Evolutionary conservation across 2,113 vertebrate species (phyloP), one percentile per base, ranked within the genome.

Genomic region (Trogon melanurus): DNA sequence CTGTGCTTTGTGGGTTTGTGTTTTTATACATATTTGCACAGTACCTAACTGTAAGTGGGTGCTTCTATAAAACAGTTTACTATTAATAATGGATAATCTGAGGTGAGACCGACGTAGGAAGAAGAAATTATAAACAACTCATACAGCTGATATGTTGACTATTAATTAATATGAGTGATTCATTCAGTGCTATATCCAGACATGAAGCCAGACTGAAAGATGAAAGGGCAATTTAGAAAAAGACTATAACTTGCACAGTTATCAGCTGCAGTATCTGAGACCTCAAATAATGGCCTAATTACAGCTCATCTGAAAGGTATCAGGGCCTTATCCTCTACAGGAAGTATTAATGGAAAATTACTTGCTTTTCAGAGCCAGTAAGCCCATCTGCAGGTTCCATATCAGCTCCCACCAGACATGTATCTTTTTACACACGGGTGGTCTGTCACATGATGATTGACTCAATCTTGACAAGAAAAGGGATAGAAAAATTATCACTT

Each of bases 391-490:
- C 29, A 75, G 73, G 61, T 91, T 81, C 76, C 71, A 4, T 95
- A 96, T 96, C 95, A 57, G 89, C 80, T 95, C 76, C 57, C 0
- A 1, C 73, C 94, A 95, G 89, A 92, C 91, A 69, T 57, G 41
- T 22, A 91, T 86, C 38, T 89, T 87, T 91, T 93, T 84, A 93
- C 80, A 81, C 76, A 72, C 48, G 89, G 91, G 86, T 92, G 86
- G 93, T 89, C 83, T 92, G 94, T 93, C 95, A 89, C 53, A 84
- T 79, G 86, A 60, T 95, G 91, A 93, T 89, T 93, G 91, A 91
- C 80, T 95, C 80, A 85, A 84, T 95, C 91, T 96, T 91, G 94
- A 92, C 89, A 95, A 92, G 94, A 51, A 91, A 94, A 91, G 27
- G 65, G 41, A 93, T 93, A 84, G 83, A 87, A 95, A 91, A 96